Evolutionary conservation across 2,797 vertebrate species (phyloP).

Genomic region (Dryobates pubescens): DNA sequence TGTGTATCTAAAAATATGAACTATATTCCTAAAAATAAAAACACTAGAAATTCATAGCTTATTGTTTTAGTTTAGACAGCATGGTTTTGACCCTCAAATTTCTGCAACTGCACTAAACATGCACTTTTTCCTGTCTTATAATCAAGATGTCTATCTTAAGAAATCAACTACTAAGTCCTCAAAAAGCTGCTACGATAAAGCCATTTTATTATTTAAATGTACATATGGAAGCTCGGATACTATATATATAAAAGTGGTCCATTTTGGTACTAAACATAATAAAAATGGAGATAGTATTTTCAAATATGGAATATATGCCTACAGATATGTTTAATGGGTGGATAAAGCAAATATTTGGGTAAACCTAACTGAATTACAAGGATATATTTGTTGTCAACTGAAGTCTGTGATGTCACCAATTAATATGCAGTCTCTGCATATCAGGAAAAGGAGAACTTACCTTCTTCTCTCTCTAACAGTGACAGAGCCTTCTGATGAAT

Average conservation of each 20-base stretch:
- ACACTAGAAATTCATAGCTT: not conserved
- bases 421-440: not conserved
- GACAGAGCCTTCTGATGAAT: not conserved
- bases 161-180: not conserved
- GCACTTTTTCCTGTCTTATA: not conserved
- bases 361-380: not conserved
- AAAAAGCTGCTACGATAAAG: not conserved
- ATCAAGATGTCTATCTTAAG: not conserved
- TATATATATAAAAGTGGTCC: not conserved
- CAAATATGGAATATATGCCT: not conserved
- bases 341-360: not conserved
- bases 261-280: not conserved
- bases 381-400: not conserved
- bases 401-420: not conserved
- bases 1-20: slow-evolving; percentile 32
- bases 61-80: not conserved
- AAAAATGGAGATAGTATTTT: not conserved
- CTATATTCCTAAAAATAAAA: not conserved
- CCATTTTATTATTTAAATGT: not conserved
- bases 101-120: not conserved
- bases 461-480: not conserved
- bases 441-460: not conserved
- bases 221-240: not conserved
- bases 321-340: not conserved
- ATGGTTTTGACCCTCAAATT: not conserved